These are phyloP conservation scores for Phragmatobia fuliginosa DNA, from an alignment of 2,888 invertebrate genomes.

Conservation along the genomic window DNA sequence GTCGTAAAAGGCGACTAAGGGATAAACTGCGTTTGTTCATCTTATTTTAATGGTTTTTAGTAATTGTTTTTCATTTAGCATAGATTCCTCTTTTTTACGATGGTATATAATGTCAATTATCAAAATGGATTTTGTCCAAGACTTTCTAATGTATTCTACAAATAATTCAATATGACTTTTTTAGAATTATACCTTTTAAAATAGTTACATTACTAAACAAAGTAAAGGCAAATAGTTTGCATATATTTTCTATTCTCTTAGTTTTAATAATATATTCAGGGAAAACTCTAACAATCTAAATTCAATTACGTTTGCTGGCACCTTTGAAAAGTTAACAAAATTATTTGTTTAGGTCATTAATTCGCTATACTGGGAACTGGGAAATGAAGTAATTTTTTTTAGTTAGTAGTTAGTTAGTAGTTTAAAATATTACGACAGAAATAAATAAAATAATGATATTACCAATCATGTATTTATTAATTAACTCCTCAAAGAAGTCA, in stretches of 20 bases:
- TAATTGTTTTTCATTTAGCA: no score
- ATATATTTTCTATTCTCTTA: neutral
- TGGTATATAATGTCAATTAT: no score
- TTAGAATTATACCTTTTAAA: neutral
- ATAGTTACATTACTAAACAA: neutral
- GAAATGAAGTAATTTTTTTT: no score
- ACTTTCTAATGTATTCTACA: no score
- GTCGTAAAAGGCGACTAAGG: no score
- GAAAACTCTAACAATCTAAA: slow-evolving; percentile 5
- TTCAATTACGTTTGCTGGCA: slow-evolving; percentile 7
- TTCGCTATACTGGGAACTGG: neutral
- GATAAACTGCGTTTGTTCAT: no score
- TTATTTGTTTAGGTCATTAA: slow-evolving; percentile 5
- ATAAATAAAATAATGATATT: neutral
- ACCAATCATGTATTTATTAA: neutral
- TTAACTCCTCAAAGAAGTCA: no score
- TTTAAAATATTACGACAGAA: neutral
- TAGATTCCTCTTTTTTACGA: no score
- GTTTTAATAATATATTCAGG: neutral
- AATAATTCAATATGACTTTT: no score
- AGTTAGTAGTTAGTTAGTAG: no score
- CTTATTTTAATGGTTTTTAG: no score
- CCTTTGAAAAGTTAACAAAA: slow-evolving; percentile 7
- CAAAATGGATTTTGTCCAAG: no score
- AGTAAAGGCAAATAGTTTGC: neutral